A percentile compares a stretch with the other conserved stretches of the same genome.
phyloP scores from a whole-genome alignment of 2,113 vertebrate species.

The Pyxicephalus adspersus region DNA sequence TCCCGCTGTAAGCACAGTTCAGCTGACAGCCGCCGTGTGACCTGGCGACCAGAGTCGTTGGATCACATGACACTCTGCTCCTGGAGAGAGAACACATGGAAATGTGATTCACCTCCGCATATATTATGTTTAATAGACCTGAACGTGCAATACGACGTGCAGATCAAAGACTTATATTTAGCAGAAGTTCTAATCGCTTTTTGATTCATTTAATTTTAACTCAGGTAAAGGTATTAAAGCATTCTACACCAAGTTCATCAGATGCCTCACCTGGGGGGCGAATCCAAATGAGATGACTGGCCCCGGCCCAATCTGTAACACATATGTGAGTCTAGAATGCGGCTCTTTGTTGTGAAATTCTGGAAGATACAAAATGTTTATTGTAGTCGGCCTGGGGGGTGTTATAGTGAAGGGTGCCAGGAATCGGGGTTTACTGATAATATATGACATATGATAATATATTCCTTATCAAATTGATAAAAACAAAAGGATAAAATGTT shows the following conservation, averaged over 20 bases:
- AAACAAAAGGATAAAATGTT: too few relatives aligned
- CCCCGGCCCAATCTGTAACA: background rate
- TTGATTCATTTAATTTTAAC: slow-evolving; percentile 20
- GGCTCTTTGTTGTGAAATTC: background rate
- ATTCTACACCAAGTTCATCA: background rate
- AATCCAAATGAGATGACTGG: background rate
- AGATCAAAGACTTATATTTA: background rate
- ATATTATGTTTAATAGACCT: slow-evolving; percentile 29
- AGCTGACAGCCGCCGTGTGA: slow-evolving; percentile 17
- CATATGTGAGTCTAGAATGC: background rate
- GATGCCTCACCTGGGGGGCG: background rate
- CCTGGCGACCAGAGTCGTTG: slow-evolving; percentile 1
- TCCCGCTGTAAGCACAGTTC: background rate
- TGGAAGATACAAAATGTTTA: too few relatives aligned
- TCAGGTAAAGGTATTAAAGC: background rate
- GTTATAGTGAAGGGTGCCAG: too few relatives aligned
- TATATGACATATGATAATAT: too few relatives aligned
- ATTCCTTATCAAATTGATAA: too few relatives aligned
- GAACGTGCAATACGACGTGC: background rate
- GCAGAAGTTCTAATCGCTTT: slow-evolving; percentile 20
- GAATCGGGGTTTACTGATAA: too few relatives aligned
- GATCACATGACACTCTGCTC: slow-evolving; percentile 30
- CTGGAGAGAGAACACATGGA: background rate
- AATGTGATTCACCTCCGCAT: slow-evolving; percentile 12
- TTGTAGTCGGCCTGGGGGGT: too few relatives aligned